These are phyloP conservation scores for Myocastor coypus DNA, from an alignment of 2,113 vertebrate species.

Conservation along the genomic window DNA sequence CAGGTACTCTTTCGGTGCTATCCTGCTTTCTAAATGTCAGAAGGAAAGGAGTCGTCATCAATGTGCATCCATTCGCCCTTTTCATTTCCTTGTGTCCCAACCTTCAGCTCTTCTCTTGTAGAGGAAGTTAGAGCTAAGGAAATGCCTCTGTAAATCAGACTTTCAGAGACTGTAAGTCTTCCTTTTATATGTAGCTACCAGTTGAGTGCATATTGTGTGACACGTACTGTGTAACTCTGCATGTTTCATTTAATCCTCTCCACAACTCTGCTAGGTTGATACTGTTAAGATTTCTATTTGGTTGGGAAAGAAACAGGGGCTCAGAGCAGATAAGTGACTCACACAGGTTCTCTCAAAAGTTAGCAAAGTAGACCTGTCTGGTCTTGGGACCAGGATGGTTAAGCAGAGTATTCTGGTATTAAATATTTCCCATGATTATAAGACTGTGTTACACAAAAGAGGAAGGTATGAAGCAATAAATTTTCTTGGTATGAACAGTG, in stretches of 20 bases:
- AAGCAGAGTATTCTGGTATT: constrained; percentile 10
- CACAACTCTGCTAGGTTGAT: background rate
- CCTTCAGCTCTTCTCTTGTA: background rate
- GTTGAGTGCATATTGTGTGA: background rate
- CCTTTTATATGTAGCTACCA: background rate
- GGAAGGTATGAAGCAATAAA: background rate
- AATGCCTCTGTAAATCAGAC: constrained; percentile 16
- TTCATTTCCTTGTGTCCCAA: background rate
- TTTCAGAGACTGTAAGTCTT: constrained; percentile 38
- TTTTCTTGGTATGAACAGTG: constrained; percentile 29
- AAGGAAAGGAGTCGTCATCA: constrained; percentile 26
- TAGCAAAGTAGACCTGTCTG: background rate
- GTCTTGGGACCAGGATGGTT: background rate
- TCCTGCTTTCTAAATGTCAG: background rate
- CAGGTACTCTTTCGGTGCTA: background rate
- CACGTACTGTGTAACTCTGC: background rate
- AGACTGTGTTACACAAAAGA: background rate
- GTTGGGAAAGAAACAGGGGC: background rate
- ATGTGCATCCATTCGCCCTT: background rate
- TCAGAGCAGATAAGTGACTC: background rate
- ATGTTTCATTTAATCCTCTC: background rate
- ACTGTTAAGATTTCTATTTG: background rate
- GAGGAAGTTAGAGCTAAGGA: background rate
- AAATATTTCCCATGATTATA: background rate
- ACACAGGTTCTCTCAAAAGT: background rate